These are phyloP conservation scores for Lepidurus couesii DNA, from an alignment of 1,140 invertebrate genomes.

Conservation along the genomic window DNA sequence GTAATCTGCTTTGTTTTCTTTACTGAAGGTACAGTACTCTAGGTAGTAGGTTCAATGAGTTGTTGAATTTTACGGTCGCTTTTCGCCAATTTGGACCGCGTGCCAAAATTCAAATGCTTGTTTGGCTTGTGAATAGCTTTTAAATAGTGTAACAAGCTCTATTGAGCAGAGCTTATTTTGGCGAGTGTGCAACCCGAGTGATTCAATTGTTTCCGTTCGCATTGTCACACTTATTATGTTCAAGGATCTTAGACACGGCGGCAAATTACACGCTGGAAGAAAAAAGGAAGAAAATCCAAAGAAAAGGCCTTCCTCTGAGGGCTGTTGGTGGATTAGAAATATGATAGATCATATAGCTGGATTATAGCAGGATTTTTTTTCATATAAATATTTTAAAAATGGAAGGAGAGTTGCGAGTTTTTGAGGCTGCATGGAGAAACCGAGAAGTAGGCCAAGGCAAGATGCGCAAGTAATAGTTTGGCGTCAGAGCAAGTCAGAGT, in stretches of 20 bases:
- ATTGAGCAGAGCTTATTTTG: not conserved
- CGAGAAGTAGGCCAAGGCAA: conserved; percentile 12
- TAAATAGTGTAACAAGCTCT: not conserved
- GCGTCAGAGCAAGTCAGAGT: conserved; percentile 9
- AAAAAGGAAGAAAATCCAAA: not conserved
- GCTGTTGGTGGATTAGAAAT: not conserved
- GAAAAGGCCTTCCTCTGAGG: not conserved
- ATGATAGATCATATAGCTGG: not conserved
- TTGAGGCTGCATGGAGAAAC: conserved; percentile 2
- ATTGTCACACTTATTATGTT: not conserved
- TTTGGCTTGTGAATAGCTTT: not conserved
- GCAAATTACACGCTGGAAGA: not conserved
- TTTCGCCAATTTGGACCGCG: not conserved
- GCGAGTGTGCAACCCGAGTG: not conserved
- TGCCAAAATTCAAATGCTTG: not conserved
- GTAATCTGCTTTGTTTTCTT: not conserved
- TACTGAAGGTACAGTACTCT: not conserved
- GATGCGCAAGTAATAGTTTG: conserved; percentile 14
- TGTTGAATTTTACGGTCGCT: not conserved
- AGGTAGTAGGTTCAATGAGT: not conserved
- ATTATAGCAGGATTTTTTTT: not conserved
- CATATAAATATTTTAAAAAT: not conserved
- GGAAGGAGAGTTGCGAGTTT: not conserved
- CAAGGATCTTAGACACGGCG: not conserved
- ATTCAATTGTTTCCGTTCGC: conserved; percentile 1